These are phyloP conservation scores for Eristalinus sepulchralis DNA, from an alignment of 2,888 invertebrate species.

Conservation along the genomic window DNA sequence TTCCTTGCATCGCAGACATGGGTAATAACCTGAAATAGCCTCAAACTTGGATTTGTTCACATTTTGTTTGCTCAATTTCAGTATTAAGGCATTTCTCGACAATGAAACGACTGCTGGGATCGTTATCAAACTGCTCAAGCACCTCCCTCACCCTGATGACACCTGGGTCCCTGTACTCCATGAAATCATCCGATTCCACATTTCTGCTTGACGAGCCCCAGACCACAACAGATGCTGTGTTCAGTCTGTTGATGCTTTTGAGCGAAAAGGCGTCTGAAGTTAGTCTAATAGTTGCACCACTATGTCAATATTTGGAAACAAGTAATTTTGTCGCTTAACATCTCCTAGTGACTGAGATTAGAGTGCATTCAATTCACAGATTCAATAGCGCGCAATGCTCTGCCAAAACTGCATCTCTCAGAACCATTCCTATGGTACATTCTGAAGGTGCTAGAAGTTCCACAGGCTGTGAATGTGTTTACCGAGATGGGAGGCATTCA, in stretches of 20 bases:
- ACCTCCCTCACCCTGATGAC: constrained; percentile 87
- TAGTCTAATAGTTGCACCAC: constrained; percentile 88
- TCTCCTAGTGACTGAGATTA: not conserved
- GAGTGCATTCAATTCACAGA: constrained; percentile 70
- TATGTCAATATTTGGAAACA: constrained; percentile 86
- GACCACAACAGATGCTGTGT: constrained; percentile 93
- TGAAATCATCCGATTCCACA: constrained; percentile 76
- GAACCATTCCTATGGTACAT: constrained; percentile 94
- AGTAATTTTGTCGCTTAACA: constrained; percentile 72
- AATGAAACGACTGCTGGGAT: constrained; percentile 91
- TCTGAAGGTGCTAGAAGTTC: constrained; percentile 89
- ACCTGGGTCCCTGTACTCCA: constrained; percentile 81
- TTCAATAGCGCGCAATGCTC: constrained; percentile 78
- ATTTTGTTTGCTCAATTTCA: constrained; percentile 73
- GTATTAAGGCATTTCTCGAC: constrained; percentile 89
- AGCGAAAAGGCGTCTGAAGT: constrained; percentile 89
- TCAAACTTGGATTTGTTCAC: not conserved
- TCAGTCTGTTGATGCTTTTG: constrained; percentile 89
- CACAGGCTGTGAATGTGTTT: constrained; percentile 88
- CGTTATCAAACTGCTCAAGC: constrained; percentile 89
- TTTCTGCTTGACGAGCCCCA: constrained; percentile 84
- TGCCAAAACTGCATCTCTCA: constrained; percentile 84
- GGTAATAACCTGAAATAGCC: constrained; percentile 80
- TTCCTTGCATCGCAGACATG: constrained; percentile 89
- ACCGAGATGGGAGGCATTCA: constrained; percentile 88